Base-by-base conservation (phyloP, 2,888 invertebrate species). In the Drosophila prolongata region DNA sequence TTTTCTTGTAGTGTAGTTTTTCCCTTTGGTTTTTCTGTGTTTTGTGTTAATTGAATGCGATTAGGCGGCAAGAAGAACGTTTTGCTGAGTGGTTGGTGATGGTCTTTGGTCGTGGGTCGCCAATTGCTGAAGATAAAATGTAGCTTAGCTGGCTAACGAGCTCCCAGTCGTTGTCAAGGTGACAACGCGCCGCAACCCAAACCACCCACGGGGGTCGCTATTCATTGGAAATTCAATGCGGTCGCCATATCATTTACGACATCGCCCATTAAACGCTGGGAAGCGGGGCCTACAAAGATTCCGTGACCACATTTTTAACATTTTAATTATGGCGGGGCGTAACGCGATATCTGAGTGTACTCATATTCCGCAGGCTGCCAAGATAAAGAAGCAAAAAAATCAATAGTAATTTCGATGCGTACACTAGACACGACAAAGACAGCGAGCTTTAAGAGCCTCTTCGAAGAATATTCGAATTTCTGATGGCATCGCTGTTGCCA, bases 41-140 rank as follows among this genome's bases (percentile, higher is more conserved):
- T 67, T 47, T 60, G 60, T 75, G 79, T 81, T 85, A 73, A 81
- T 77, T 76, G 85, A 82, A 82, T 87, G 68, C 86, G 86, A 82
- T 82, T 78, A 82, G 79, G 52, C 55, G 35, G 44, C 50, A 27
- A n/a, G 46, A 34, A 40, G 52, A 66, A 35, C 19, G 47, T 27
- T 37, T 37, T 24, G 30, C 19, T 24, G 19, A n/a, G 42, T 53
- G 34, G 24, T 14, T 27, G 19, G 6, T 11, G 16, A 5, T 42
- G 40, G 14, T 9, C 8, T n/a, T 42, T 5, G 14, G 38, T 30
- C 34, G 40, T 59, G 71, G 30, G 47, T 35, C 27, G 53, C 6
- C 67, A 67, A 59, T 71, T 69, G 71, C 69, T 43, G 24, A 38
- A 54, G 72, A 71, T 71, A 71, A 71, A 71, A 27, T 71, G 69